Evolutionary conservation across 2,113 vertebrate genomes (phyloP), one percentile per base, ranked within the genome.

Genomic region (Pteruthius melanotis): DNA sequence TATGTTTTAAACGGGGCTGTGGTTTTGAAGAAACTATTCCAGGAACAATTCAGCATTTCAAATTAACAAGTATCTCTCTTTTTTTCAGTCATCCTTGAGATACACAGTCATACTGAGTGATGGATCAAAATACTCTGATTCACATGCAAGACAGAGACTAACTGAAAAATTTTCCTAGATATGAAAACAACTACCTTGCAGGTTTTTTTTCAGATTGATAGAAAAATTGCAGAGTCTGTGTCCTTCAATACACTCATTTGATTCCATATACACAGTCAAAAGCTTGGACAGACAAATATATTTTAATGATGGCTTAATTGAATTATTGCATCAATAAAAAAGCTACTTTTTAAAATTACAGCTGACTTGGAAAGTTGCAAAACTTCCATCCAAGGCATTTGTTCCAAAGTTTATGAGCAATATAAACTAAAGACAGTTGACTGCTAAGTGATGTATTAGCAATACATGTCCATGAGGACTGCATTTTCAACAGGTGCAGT

Each of bases 251-350:
- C 12, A 71, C 27, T 53, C 33, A 7, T 82, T 53, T 82, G 27
- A 80, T 18, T 45, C 59, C 39, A 37, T 21, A 40, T 70, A 54
- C 35, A 64, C 18, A 52, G 7, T 69, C 30, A 75, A 71, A 70
- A 59, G 39, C 28, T 60, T 49, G 52, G 40, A 63, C 50, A 90
- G 68, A 14, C 3, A 3, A 49, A 63, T 60, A 54, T 69, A 79
- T 40, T 91, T 83, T 52, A 81, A 70, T 15, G 35, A 92, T 56
- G 44, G 59, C 19, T 44, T 84, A 60, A 87, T 30, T 80, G 49
- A 93, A 66, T 87, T 94, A 89, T 68, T 89, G 57, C 72, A 77
- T 47, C 35, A 57, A 40, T 79, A 53, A 75, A 72, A 88, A 83
- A 47, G 24, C 52, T 75, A 30, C 56, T 90, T 92, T 60, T 23